Conservation (phyloP, 2,888 invertebrate genomes). For the Adineta ricciae region DNA sequence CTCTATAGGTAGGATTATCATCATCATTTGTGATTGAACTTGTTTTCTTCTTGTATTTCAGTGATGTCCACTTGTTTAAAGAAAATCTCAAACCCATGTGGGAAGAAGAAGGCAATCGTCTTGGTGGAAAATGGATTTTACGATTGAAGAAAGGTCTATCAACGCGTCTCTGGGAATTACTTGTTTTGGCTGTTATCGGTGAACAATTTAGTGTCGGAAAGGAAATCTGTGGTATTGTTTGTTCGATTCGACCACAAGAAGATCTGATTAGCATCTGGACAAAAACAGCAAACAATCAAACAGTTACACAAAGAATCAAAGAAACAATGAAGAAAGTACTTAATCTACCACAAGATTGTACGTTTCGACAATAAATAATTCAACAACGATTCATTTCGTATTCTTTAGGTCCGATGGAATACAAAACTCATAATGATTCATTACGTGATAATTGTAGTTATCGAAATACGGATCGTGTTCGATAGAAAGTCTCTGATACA, state of each 20-base stretch:
- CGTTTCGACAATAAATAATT: not conserved
- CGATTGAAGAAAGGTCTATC: conserved; percentile 60
- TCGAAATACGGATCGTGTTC: conserved; percentile 26
- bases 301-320: conserved; percentile 76
- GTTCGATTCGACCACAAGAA: conserved; percentile 89
- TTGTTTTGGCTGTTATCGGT: conserved; percentile 92
- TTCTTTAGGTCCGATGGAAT: conserved; percentile 24
- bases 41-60: not conserved
- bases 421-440: conserved; percentile 33
- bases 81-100: conserved; percentile 34
- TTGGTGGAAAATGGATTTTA: conserved; percentile 35
- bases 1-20: conserved; percentile 7
- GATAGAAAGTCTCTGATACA: not conserved
- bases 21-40: not conserved
- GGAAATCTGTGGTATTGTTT: conserved; percentile 93
- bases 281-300: conserved; percentile 60
- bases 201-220: conserved; percentile 97
- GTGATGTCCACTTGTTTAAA: conserved; percentile 32
- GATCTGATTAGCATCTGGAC: conserved; percentile 95
- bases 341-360: conserved; percentile 63
- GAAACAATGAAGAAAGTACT: conserved; percentile 86
- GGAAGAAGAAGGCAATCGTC: conserved; percentile 34
- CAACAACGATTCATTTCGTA: no score
- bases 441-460: conserved; percentile 32
- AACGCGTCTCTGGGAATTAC: conserved; percentile 93